phyloP scores from a whole-genome alignment of 2,113 vertebrate species.

The Zapus hudsonius region DNA sequence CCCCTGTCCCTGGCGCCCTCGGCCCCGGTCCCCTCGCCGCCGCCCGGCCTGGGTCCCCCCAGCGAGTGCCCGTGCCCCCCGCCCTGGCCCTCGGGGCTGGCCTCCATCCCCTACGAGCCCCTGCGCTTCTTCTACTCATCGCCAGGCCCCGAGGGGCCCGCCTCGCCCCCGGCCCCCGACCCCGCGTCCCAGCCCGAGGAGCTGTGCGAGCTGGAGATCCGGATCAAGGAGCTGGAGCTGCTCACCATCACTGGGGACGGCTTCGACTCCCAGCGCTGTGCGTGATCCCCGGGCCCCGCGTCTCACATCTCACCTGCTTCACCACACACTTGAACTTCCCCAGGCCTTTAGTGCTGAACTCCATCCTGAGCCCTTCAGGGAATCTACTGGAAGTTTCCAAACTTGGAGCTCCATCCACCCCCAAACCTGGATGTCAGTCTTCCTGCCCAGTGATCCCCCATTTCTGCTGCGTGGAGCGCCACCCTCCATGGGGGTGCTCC shows the following conservation, averaged over 20 bases:
- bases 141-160: neutral
- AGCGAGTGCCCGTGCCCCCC: conserved; percentile 62
- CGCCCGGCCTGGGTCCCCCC: conserved; percentile 66
- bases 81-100: conserved; percentile 83
- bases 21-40: neutral
- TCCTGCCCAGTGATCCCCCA: neutral
- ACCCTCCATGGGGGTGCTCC: neutral
- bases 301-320: no score
- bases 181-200: conserved; percentile 68
- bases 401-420: neutral
- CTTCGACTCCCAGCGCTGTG: conserved; percentile 82
- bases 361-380: neutral
- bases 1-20: conserved; percentile 12
- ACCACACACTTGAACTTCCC: neutral
- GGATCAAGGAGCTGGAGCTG: conserved; percentile 83
- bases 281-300: no score
- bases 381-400: neutral
- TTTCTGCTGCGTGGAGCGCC: neutral
- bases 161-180: neutral
- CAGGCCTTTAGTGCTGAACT: neutral
- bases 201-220: conserved; percentile 82
- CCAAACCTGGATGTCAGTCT: neutral
- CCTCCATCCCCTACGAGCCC: conserved; percentile 84
- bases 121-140: conserved; percentile 84
- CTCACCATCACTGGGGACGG: conserved; percentile 81